Base-by-base conservation (phyloP, 2,113 vertebrate species). In the Barbus barbus region DNA sequence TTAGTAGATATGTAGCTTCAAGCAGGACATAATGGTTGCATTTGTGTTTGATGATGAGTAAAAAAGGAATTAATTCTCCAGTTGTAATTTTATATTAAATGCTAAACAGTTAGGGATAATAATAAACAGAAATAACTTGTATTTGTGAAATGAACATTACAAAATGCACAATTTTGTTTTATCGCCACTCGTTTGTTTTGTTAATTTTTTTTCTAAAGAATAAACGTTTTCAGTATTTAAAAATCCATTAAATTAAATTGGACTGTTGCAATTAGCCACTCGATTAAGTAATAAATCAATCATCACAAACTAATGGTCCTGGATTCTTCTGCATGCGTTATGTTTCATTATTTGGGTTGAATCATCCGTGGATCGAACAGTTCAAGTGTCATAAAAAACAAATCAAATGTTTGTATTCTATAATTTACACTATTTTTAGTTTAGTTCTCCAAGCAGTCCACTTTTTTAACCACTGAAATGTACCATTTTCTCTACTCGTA, bases 181-280 rank as follows among this genome's bases (percentile, higher is more conserved):
- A 51, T 53, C 20, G 1, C 28, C 9, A 1, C 26, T 76, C 26
- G 53, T 56, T 36, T 77, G 18, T 36, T 77, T 76, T 76, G 16
- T 5, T 36, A 3, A 36, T 1, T 75, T 11, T 18, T 76, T 48
- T 48, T 5, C 16, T 20, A 12, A 18, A 31, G 4, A 58, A 53
- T 56, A 58, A 56, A n/a, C 0, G 20, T 38, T 77, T 76, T 58
- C 20, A 38, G 20, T 58, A 0, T 14, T 36, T 31, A 24, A 33
- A 36, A 33, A 51, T 76, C 26, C 31, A 77, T 38, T 58, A 36
- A 77, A 77, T 38, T 18, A 77, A 77, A 58, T 14, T 77, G 74
- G 18, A 56, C 28, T 56, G 18, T 22, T 22, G 20, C 51, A 56
- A 36, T 77, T 38, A 24, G 28, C 28, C 75, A 56, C 11, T 77